Evolutionary conservation across 2,888 invertebrate genomes (phyloP).

Genomic region (Zygaena filipendulae): DNA sequence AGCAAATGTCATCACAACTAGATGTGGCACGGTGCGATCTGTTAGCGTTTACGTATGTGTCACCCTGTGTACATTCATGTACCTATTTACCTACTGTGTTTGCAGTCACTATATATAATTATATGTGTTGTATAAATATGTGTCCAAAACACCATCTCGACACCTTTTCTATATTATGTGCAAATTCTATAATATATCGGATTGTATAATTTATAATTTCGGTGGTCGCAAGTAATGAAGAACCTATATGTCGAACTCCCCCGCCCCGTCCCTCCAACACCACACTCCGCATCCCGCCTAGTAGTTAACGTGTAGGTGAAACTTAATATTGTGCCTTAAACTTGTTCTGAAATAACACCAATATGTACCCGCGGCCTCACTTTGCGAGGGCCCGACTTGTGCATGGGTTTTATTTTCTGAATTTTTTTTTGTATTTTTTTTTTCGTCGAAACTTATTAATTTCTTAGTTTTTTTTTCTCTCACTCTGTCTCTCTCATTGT

Average conservation of each 20-base stretch:
- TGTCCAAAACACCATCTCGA: constrained; percentile 5
- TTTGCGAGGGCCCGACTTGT: constrained; percentile 45
- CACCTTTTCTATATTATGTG: too few relatives aligned
- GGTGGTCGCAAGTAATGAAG: constrained; percentile 58
- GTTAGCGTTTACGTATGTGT: constrained; percentile 37
- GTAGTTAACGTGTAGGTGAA: constrained; percentile 33
- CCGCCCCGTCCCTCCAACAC: constrained; percentile 18
- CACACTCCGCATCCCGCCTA: constrained; percentile 20
- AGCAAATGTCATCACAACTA: constrained; percentile 63
- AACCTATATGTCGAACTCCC: constrained; percentile 43
- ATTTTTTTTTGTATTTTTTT: constrained; percentile 22
- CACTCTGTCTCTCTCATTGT: too few relatives aligned
- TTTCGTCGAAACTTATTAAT: constrained; percentile 30
- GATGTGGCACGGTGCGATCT: constrained; percentile 54
- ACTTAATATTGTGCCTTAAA: constrained; percentile 25
- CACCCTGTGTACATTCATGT: too few relatives aligned
- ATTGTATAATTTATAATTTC: constrained; percentile 15
- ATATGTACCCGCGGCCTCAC: constrained; percentile 32
- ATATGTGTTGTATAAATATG: constrained; percentile 6
- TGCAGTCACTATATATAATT: constrained; percentile 20
- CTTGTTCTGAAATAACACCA: constrained; percentile 29
- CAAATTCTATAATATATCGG: background rate
- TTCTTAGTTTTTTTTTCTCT: too few relatives aligned
- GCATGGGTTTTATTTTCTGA: constrained; percentile 54
- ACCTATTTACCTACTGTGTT: too few relatives aligned